A percentile compares a stretch with the other conserved stretches of the same genome.
Evolutionary conservation across 2,113 vertebrate species (phyloP).

Genomic region (Sprattus sprattus): DNA sequence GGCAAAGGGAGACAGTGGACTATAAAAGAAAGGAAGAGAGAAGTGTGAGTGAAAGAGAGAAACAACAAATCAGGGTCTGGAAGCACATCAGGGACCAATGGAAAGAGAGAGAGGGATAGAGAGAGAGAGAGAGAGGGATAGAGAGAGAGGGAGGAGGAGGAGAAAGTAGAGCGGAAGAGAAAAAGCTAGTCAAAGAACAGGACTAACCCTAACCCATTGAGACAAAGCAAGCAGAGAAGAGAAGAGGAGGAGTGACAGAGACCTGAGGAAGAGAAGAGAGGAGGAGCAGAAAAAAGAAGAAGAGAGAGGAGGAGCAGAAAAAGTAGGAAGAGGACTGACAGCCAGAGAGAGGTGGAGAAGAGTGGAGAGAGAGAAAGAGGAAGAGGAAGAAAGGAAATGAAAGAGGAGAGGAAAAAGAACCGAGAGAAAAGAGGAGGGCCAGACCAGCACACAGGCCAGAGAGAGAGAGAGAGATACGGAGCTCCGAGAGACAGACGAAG

Average conservation of each 20-base stretch:
- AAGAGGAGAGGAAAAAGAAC: background rate
- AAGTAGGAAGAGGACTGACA: too few relatives aligned
- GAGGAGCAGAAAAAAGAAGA: too few relatives aligned
- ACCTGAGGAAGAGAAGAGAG: background rate
- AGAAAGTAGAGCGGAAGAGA: background rate
- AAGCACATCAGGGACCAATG: background rate
- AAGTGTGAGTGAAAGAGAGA: background rate
- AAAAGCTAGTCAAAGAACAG: too few relatives aligned
- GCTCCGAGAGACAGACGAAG: background rate
- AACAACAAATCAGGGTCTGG: background rate
- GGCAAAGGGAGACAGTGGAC: background rate
- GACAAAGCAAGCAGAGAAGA: too few relatives aligned
- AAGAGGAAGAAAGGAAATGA: background rate
- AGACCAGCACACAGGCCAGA: background rate
- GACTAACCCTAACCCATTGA: too few relatives aligned
- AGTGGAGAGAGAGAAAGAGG: background rate
- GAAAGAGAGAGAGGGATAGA: too few relatives aligned
- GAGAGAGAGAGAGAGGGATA: background rate
- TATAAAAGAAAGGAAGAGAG: background rate
- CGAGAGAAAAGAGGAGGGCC: background rate
- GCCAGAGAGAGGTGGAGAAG: background rate
- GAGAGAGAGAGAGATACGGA: background rate
- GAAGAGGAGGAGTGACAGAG: too few relatives aligned
- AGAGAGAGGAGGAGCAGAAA: background rate
- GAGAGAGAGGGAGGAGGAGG: background rate